These are phyloP conservation scores for Corythoichthys haematopterus DNA, from an alignment of 2,113 vertebrate genomes.

Conservation along the genomic window DNA sequence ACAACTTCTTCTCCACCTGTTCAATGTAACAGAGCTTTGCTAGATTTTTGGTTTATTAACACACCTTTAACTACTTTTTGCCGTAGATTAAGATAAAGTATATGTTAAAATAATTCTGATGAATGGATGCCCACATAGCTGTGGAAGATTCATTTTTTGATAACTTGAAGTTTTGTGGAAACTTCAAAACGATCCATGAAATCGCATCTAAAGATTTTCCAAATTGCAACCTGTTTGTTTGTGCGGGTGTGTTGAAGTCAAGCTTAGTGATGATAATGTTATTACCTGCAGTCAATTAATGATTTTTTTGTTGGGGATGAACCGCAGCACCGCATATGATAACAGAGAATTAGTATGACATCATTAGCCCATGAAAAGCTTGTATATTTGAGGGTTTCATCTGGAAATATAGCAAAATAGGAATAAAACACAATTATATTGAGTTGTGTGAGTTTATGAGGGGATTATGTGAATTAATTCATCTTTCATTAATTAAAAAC, in stretches of 20 bases:
- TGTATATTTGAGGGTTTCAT: not conserved
- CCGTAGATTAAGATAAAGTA: not conserved
- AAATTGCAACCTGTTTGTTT: conserved; percentile 22
- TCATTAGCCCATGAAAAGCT: not conserved
- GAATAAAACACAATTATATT: not conserved
- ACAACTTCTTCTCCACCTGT: conserved; percentile 51
- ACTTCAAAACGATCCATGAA: not conserved
- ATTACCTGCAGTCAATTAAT: not conserved
- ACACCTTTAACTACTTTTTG: not conserved
- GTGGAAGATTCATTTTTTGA: not conserved
- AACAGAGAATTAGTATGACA: not conserved
- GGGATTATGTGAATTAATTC: not conserved
- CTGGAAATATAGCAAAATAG: not conserved
- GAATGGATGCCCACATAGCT: not conserved
- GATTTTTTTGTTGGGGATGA: not conserved
- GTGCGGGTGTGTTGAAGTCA: too few relatives aligned
- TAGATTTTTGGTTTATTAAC: conserved; percentile 6
- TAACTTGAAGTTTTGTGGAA: not conserved
- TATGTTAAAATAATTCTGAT: not conserved
- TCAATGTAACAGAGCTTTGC: conserved; percentile 25
- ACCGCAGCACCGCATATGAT: not conserved
- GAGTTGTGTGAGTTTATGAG: not conserved
- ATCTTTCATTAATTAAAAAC: not conserved
- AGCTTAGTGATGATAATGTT: not conserved
- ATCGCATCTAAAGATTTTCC: not conserved